phyloP scores from a whole-genome alignment of 2,113 vertebrate species.

The Aptenodytes patagonicus region DNA sequence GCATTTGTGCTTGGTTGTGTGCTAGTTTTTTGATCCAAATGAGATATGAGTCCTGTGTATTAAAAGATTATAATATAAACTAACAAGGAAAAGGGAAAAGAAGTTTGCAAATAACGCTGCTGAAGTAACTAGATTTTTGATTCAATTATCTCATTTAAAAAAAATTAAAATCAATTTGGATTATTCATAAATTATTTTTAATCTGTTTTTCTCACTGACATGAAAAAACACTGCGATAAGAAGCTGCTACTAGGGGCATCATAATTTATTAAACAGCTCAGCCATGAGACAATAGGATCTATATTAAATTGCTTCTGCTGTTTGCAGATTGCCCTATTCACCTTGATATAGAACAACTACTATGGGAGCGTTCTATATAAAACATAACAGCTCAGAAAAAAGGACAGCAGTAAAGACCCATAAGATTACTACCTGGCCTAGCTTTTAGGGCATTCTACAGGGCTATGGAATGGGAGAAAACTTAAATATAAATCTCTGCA shows the following conservation, averaged over 20 bases:
- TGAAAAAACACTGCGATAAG: background rate
- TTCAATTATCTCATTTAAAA: background rate
- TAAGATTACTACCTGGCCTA: background rate
- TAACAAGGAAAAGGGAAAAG: background rate
- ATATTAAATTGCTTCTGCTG: constrained; percentile 22
- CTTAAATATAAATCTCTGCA: background rate
- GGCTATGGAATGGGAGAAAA: background rate
- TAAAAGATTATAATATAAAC: background rate
- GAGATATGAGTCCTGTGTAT: background rate
- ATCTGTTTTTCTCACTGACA: background rate
- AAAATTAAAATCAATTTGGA: background rate
- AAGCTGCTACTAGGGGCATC: background rate
- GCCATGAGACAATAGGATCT: background rate
- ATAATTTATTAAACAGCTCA: constrained; percentile 7
- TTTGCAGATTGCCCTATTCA: constrained; percentile 5
- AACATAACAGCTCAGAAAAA: background rate
- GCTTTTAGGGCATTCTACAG: background rate
- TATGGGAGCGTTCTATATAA: background rate
- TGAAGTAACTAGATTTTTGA: background rate
- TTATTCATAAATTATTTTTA: constrained; percentile 17
- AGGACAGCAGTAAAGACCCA: background rate
- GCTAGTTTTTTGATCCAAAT: background rate
- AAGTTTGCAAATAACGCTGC: background rate
- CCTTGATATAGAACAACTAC: background rate
- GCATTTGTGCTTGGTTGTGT: background rate